A percentile compares a stretch with the other conserved stretches of the same genome.
Evolutionary conservation across 2,888 invertebrate genomes (phyloP).

Genomic region (Melieria picta): DNA sequence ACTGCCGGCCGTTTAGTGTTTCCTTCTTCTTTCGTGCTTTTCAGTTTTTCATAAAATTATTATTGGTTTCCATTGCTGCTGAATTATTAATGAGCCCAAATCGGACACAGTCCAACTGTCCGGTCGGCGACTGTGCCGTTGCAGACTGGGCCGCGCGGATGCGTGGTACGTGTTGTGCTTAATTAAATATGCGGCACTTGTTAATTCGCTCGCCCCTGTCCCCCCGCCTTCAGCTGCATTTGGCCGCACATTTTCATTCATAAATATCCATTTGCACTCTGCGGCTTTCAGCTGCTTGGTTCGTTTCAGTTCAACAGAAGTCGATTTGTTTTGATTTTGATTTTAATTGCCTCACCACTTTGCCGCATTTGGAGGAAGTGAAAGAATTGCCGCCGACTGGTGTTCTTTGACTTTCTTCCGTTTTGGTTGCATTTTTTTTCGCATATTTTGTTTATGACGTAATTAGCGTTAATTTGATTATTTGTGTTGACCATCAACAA

Average conservation of each 20-base stretch:
- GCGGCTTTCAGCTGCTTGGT: conserved; percentile 1
- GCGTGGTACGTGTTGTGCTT: conserved; percentile 26
- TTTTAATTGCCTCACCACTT: neutral
- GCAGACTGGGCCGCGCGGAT: conserved; percentile 14
- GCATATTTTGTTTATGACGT: conserved; percentile 17
- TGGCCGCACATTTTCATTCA: neutral
- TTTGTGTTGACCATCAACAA: too few relatives aligned
- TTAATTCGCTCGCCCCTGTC: neutral
- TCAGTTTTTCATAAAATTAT: neutral
- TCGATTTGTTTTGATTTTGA: neutral
- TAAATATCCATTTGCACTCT: conserved; percentile 10
- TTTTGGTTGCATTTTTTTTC: neutral
- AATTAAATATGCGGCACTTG: conserved; percentile 9
- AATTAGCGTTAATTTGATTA: conserved; percentile 6
- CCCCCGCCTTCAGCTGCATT: conserved; percentile 3
- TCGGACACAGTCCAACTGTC: neutral
- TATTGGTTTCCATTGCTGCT: neutral
- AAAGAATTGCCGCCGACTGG: neutral
- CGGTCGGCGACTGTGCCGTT: neutral
- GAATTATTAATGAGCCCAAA: conserved; percentile 2
- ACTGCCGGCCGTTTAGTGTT: neutral
- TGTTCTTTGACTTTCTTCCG: neutral
- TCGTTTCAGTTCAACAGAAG: conserved; percentile 8
- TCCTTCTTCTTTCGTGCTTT: neutral
- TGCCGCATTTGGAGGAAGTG: neutral